phyloP scores from a whole-genome alignment of 2,888 invertebrate species.

The Rhimphoctona megacephalus region DNA sequence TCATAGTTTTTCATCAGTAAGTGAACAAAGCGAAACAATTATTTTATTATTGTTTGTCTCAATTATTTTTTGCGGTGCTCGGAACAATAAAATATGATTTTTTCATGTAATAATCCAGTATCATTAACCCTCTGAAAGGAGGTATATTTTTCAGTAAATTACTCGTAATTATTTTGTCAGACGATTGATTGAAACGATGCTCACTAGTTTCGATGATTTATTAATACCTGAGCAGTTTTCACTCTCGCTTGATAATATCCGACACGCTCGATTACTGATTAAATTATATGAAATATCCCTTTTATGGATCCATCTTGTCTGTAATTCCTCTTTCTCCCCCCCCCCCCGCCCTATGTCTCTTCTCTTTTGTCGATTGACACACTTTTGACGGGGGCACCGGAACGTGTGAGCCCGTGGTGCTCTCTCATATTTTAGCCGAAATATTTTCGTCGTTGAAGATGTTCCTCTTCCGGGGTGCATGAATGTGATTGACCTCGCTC shows the following conservation, averaged over 20 bases:
- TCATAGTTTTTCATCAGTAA: not conserved
- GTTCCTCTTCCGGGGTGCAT: slow-evolving; percentile 18
- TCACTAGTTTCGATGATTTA: not conserved
- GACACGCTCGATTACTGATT: slow-evolving; percentile 2
- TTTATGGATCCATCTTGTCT: slow-evolving; percentile 6
- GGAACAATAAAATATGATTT: not conserved
- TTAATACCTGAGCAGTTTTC: slow-evolving; percentile 31
- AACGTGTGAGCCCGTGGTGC: slow-evolving; percentile 39
- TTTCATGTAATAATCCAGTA: not conserved
- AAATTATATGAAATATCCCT: slow-evolving; percentile 13
- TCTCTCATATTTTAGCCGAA: slow-evolving; percentile 62
- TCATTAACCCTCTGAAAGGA: not conserved
- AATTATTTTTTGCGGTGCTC: not conserved
- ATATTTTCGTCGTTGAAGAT: slow-evolving; percentile 53
- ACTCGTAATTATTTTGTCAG: slow-evolving; percentile 12
- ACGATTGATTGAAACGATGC: not conserved
- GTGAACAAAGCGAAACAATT: not conserved
- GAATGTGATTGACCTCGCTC: slow-evolving; percentile 27
- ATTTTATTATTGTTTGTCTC: not conserved
- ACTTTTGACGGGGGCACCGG: slow-evolving; percentile 48
- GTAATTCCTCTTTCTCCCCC: not conserved
- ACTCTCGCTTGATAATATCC: slow-evolving; percentile 12
- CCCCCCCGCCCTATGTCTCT: not conserved
- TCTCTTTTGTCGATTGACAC: slow-evolving; percentile 49
- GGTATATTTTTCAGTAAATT: not conserved